Conservation (phyloP, 2,113 vertebrate species). For the Dipodomys stephensi region DNA sequence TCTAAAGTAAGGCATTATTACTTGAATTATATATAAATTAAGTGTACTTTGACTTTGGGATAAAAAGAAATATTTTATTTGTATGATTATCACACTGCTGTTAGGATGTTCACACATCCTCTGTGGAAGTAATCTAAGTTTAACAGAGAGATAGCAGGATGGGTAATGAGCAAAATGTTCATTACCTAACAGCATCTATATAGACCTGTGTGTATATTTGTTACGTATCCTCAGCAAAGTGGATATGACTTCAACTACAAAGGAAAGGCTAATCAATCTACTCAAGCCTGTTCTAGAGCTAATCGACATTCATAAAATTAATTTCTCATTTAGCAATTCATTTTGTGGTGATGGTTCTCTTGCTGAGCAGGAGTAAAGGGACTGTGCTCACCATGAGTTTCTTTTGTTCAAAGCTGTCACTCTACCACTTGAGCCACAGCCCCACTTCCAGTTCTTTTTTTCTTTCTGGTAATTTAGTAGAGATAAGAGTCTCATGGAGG, state of each 20-base stretch:
- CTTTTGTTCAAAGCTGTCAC: too few relatives aligned
- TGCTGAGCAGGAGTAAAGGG: neutral
- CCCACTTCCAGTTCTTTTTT: too few relatives aligned
- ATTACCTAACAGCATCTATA: constrained; percentile 18
- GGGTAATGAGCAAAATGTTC: constrained; percentile 46
- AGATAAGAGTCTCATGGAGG: too few relatives aligned
- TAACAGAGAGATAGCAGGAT: neutral
- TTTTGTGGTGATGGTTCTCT: constrained; percentile 23
- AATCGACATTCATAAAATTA: constrained; percentile 46
- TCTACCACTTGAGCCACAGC: too few relatives aligned
- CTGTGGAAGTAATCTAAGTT: constrained; percentile 33
- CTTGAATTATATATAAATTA: constrained; percentile 34
- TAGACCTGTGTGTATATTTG: constrained; percentile 11
- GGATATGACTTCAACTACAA: constrained; percentile 5
- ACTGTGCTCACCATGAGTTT: neutral
- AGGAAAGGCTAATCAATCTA: neutral
- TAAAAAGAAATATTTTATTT: constrained; percentile 25
- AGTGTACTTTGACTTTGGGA: constrained; percentile 27
- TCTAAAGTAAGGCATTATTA: constrained; percentile 93
- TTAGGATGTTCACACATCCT: constrained; percentile 11
- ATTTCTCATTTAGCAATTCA: constrained; percentile 35
- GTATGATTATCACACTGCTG: constrained; percentile 4
- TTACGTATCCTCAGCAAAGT: constrained; percentile 45
- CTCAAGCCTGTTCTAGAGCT: constrained; percentile 6
- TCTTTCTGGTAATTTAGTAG: too few relatives aligned